Base-by-base conservation (phyloP, 2,797 vertebrate species). In the Pseudochromis fuscus region DNA sequence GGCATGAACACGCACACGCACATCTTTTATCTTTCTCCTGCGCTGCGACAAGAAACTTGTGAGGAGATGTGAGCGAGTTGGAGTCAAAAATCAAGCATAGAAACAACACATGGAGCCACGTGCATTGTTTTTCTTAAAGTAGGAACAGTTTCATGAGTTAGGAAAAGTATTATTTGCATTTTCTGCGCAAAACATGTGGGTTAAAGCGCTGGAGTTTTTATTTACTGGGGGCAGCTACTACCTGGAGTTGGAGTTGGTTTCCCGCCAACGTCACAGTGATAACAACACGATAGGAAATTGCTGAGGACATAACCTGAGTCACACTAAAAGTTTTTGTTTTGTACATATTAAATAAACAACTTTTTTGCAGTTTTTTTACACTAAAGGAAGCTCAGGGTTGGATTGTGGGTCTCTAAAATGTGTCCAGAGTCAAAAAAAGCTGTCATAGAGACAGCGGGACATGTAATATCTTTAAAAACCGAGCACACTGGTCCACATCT, bases 171-270 rank as follows among this genome's bases (percentile, higher is more conserved):
- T 31, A 11, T 33, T 33, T 33, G 9, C 9, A 33, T 38, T 38
- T 38, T 13, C 16, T 38, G 12, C 12, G 12, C 35, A 15, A 2
- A 13, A 13, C 23, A 5, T 3, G 9, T 45, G 8, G 3, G 44
- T 28, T 38, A 44, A 49, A 21, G 37, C 50, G 52, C 48, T 49
- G 25, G 50, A 40, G 10, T 23, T 3, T 37, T 55, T 61, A 48
- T 18, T 33, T 63, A 25, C 6, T 31, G 33, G n/a, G 50, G 7
- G 18, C 49, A 40, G 31, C 6, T 16, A 25, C 51, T 49, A 46
- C 40, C 49, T 24, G 37, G 56, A 73, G 56, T 37, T 27, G 21
- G 27, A 19, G n/a, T 27, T 30, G 27, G 59, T 28, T 60, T 35
- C 28, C 19, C 38, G 28, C n/a, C 37, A 18, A 27, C 55, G 27